These are phyloP conservation scores for Eulithis prunata DNA, from an alignment of 2,888 invertebrate genomes.

Conservation along the genomic window DNA sequence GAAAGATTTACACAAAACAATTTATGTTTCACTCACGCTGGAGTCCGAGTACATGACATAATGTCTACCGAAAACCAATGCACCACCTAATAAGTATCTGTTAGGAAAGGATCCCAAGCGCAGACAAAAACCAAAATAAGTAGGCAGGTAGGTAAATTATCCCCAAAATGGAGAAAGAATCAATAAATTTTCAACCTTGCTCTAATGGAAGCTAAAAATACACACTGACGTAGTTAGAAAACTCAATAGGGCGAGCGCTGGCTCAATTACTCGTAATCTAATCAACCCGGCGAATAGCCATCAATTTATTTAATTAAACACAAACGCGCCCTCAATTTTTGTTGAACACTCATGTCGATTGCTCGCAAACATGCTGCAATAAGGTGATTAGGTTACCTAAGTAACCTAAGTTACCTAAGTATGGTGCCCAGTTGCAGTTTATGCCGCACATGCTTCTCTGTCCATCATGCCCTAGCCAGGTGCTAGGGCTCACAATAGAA, in stretches of 20 bases:
- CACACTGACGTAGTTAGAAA: constrained; percentile 16
- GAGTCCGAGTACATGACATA: too few relatives aligned
- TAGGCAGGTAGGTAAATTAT: not conserved
- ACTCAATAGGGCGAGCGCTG: constrained; percentile 28
- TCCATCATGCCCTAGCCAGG: too few relatives aligned
- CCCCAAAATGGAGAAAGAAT: not conserved
- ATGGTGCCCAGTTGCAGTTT: too few relatives aligned
- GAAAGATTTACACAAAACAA: too few relatives aligned
- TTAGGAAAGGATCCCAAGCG: too few relatives aligned
- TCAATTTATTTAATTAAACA: constrained; percentile 44
- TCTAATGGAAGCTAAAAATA: constrained; percentile 22
- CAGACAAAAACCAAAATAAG: too few relatives aligned
- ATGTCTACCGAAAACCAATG: too few relatives aligned
- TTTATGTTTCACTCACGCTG: too few relatives aligned
- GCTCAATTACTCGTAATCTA: constrained; percentile 45
- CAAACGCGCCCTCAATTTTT: constrained; percentile 32
- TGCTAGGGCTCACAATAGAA: too few relatives aligned
- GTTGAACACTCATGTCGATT: constrained; percentile 31
- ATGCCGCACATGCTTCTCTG: not conserved
- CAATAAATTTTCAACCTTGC: not conserved
- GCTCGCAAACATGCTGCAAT: constrained; percentile 4
- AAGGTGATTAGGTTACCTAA: too few relatives aligned
- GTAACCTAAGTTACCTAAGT: too few relatives aligned
- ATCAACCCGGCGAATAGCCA: constrained; percentile 46
- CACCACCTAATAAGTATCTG: too few relatives aligned